Evolutionary conservation across 2,113 vertebrate species (phyloP).

Genomic region (Melanotaenia duboulayi): DNA sequence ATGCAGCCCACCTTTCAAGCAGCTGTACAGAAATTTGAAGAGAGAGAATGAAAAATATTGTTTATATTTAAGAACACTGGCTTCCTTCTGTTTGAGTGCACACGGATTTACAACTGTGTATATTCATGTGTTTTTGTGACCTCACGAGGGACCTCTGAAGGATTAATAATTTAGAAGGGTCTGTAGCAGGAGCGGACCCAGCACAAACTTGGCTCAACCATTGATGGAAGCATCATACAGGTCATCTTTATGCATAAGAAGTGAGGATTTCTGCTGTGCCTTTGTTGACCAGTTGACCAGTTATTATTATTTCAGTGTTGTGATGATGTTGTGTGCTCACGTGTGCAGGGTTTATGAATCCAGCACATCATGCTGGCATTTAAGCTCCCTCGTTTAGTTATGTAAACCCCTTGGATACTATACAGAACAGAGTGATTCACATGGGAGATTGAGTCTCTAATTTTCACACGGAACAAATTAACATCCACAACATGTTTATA

Average conservation of each 20-base stretch:
- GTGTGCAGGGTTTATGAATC: constrained; percentile 26
- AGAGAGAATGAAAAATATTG: constrained; percentile 14
- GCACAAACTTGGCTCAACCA: constrained; percentile 32
- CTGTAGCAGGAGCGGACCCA: constrained; percentile 36
- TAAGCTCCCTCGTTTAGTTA: constrained; percentile 66
- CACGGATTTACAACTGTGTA: constrained; percentile 6
- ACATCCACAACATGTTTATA: neutral
- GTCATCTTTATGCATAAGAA: constrained; percentile 7
- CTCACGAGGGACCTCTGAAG: constrained; percentile 26
- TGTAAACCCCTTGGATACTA: constrained; percentile 48
- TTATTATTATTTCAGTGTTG: neutral
- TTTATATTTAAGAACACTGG: neutral
- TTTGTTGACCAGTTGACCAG: neutral
- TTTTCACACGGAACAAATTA: constrained; percentile 13
- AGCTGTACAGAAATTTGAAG: constrained; percentile 1
- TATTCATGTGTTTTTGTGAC: neutral
- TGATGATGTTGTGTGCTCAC: constrained; percentile 14
- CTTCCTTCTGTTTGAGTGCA: neutral
- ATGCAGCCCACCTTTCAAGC: neutral
- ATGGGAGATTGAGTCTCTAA: constrained; percentile 3
- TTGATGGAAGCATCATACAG: constrained; percentile 1
- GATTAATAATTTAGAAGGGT: constrained; percentile 62
- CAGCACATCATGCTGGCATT: constrained; percentile 16
- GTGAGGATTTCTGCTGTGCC: constrained; percentile 14
- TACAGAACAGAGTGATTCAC: constrained; percentile 32